Percentiles rank a stretch among this genome's conserved stretches.
Conservation (phyloP, 2,113 vertebrate genomes). For the Ctenodactylus gundi region DNA sequence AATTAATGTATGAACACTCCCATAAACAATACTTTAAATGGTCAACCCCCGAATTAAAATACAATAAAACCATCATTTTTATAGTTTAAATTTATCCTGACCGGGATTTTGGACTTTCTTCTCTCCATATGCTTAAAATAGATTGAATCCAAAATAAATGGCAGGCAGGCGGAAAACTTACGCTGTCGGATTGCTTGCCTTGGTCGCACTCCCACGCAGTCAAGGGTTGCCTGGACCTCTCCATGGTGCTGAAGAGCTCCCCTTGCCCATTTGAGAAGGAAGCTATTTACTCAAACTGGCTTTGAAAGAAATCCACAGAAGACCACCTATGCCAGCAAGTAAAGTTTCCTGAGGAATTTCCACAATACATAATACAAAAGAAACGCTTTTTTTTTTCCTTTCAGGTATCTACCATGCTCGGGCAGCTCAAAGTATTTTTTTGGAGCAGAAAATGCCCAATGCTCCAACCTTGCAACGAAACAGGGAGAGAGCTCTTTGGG, state of each 20-base stretch:
- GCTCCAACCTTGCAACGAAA: too few species aligned
- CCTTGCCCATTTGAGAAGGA: slow-evolving; percentile 58
- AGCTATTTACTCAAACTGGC: slow-evolving; percentile 5
- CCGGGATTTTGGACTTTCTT: not conserved
- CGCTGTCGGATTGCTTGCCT: slow-evolving; percentile 17
- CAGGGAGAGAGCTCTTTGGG: not conserved
- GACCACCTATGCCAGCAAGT: not conserved
- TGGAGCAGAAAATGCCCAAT: slow-evolving; percentile 46
- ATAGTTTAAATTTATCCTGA: not conserved
- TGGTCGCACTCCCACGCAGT: not conserved
- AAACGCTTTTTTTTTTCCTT: not conserved
- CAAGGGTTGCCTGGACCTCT: slow-evolving; percentile 55
- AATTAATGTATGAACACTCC: not conserved
- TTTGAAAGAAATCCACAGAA: slow-evolving; percentile 47
- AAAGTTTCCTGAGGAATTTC: slow-evolving; percentile 41
- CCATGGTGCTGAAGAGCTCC: slow-evolving; percentile 78
- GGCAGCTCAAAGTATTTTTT: slow-evolving; percentile 36
- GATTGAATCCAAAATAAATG: not conserved
- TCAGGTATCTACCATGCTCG: not conserved
- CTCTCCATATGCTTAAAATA: not conserved
- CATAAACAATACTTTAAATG: slow-evolving; percentile 3
- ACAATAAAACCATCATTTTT: not conserved
- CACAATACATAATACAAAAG: not conserved
- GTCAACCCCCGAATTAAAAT: slow-evolving; percentile 36
- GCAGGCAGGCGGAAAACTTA: slow-evolving; percentile 56